Conservation (phyloP, 2,888 invertebrate species). For the Disparrhopalites patrizii region DNA sequence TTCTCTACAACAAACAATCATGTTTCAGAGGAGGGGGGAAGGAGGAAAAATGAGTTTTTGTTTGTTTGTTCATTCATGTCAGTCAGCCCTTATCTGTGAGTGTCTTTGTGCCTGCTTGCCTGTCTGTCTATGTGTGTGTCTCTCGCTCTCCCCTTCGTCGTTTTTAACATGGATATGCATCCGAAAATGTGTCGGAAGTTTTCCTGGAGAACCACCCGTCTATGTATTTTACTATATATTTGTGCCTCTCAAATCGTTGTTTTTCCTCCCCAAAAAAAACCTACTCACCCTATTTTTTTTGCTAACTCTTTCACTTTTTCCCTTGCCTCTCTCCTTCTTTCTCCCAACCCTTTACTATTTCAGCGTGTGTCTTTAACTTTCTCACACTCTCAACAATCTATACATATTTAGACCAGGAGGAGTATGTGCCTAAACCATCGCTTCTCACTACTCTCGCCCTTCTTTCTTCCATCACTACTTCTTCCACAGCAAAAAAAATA, state of each 20-base stretch:
- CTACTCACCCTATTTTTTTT: background rate
- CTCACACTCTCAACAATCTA: background rate
- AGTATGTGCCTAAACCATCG: background rate
- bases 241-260: background rate
- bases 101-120: too few relatives aligned
- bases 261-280: background rate
- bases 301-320: background rate
- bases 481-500: too few relatives aligned
- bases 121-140: too few relatives aligned
- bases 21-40: too few relatives aligned
- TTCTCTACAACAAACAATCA: too few relatives aligned
- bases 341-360: background rate
- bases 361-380: background rate
- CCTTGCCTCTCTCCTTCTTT: constrained; percentile 8
- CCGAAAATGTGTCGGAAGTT: constrained; percentile 11
- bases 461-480: too few relatives aligned
- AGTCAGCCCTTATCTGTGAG: background rate
- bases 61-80: constrained; percentile 7
- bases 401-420: background rate
- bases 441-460: background rate
- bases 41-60: too few relatives aligned
- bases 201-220: constrained; percentile 1
- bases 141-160: too few relatives aligned
- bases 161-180: constrained; percentile 7
- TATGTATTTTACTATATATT: background rate